phyloP scores from a whole-genome alignment of 1,140 invertebrate species.

The Ridgeia piscesae region DNA sequence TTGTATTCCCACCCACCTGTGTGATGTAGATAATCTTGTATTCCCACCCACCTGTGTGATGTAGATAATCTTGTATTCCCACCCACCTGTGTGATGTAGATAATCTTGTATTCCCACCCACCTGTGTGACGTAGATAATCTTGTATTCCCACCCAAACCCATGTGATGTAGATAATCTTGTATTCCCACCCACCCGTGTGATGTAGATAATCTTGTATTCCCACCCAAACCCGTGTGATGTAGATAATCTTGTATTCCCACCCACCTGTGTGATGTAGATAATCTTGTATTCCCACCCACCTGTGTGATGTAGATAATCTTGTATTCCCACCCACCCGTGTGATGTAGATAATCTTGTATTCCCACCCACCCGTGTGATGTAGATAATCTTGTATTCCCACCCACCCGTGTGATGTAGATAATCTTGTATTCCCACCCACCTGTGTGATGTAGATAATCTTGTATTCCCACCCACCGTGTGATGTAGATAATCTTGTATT shows the following conservation, averaged over 20 bases:
- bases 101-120: conserved; percentile 45
- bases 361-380: background rate
- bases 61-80: background rate
- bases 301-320: conserved; percentile 47
- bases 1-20: background rate
- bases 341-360: too few relatives aligned
- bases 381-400: conserved; percentile 58
- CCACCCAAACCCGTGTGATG: background rate
- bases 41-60: too few relatives aligned
- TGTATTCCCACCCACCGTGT: conserved; percentile 33
- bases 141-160: conserved; percentile 38
- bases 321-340: too few relatives aligned
- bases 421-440: background rate
- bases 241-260: conserved; percentile 58
- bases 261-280: too few relatives aligned
- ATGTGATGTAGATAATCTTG: conserved; percentile 50
- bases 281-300: background rate
- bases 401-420: too few relatives aligned
- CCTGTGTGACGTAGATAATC: conserved; percentile 44
- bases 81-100: conserved; percentile 36
- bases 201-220: conserved; percentile 53
- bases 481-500: conserved; percentile 52
- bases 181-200: conserved; percentile 25
- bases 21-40: conserved; percentile 54
- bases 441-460: conserved; percentile 47